Evolutionary conservation across 2,113 vertebrate genomes (phyloP).

Genomic region (Fregetta grallaria): DNA sequence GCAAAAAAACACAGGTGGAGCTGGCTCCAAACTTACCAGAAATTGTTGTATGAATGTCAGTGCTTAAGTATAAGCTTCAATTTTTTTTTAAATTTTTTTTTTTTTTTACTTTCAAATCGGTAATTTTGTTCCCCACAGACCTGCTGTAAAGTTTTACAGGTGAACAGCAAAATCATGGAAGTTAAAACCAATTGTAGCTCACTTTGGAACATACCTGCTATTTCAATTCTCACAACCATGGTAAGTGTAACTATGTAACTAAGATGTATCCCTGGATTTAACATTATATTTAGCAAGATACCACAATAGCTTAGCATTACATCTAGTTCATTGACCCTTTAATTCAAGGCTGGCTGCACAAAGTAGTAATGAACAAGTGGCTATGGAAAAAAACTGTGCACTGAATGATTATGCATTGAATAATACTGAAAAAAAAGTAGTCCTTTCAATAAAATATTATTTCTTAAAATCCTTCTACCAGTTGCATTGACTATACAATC

Average conservation of each 20-base stretch:
- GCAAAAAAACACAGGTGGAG: not conserved
- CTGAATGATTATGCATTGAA: not conserved
- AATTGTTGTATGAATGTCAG: not conserved
- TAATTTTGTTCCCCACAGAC: not conserved
- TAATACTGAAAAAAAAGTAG: not conserved
- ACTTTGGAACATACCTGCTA: rapidly evolving
- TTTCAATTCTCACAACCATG: not conserved
- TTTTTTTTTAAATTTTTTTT: not conserved
- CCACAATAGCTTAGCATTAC: not conserved
- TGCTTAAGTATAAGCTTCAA: not conserved
- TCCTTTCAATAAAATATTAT: not conserved
- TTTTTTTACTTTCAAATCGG: not conserved
- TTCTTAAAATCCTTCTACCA: not conserved
- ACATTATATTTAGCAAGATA: not conserved
- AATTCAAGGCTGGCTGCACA: not conserved
- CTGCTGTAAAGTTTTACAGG: not conserved
- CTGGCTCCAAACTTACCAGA: not conserved
- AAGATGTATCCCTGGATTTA: not conserved
- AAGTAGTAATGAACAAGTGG: not conserved
- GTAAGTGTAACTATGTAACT: not conserved
- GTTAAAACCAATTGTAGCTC: not conserved
- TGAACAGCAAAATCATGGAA: not conserved
- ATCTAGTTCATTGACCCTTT: not conserved
- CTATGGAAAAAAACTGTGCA: not conserved
- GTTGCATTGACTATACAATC: not conserved